Base-by-base conservation (phyloP, 2,113 vertebrate species). In the Lophochroa leadbeateri region DNA sequence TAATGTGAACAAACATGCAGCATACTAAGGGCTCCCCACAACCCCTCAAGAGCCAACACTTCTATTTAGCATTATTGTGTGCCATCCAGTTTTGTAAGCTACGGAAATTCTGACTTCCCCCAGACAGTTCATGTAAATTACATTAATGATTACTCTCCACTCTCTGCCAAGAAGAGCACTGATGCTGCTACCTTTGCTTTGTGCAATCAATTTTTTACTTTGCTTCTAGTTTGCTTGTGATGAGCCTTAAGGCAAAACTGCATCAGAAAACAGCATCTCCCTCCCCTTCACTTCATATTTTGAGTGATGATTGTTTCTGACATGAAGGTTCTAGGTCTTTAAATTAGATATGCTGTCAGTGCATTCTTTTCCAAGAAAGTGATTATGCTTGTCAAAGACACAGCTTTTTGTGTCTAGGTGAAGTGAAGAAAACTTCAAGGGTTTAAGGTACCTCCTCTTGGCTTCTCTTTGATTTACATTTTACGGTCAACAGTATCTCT, bases 101-200 rank as follows among this genome's bases (percentile, higher is more conserved):
- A 10, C 27, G 11, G 77, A 87, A 85, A 78, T 69, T 79, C 57
- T 70, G 50, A 55, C 39, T 65, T 90, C 21, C 53, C 49, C 72
- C 14, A 80, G 78, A 84, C 37, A 87, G 52, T 92, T 96, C 10
- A 90, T 93, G 69, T 87, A 88, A 90, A 94, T 93, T 61, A 74
- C 58, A 17, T 72, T 67, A 82, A 86, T 93, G 35, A 79, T 94
- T 88, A 17, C 43, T 77, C 61, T 74, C 35, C 29, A 43, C 6
- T 63, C 18, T 81, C 44, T 93, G 50, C 84, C 68, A 87, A 68
- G 63, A 74, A 28, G 11, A 19, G 37, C 64, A 53, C 37, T 64
- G 57, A 20, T 53, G 17, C 53, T 90, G 50, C 49, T 71, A 43
- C 44, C 44, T 83, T 91, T 44, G 20, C 65, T 74, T 86, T 53